These are phyloP conservation scores for Lepidurus packardi DNA, from an alignment of 1,140 invertebrate species.

Conservation along the genomic window DNA sequence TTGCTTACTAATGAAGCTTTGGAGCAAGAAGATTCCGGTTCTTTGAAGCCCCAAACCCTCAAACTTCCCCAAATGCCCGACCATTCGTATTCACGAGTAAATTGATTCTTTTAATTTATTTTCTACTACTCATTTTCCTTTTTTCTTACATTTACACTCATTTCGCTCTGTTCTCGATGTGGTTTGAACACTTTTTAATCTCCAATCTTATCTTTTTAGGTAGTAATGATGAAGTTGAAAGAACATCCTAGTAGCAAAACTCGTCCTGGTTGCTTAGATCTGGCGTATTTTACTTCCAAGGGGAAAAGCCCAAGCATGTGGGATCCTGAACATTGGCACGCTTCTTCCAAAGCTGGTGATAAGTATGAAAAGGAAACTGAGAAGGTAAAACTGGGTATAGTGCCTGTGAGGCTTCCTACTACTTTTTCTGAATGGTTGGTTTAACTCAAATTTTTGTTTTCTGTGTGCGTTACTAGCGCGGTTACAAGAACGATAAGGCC, in stretches of 20 bases:
- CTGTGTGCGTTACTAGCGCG: neutral
- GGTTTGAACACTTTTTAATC: neutral
- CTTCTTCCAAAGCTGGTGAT: constrained; percentile 39
- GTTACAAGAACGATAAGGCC: constrained; percentile 5
- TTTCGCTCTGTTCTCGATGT: neutral
- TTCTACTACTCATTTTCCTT: neutral
- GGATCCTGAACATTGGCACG: constrained; percentile 58
- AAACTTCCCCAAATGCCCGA: neutral
- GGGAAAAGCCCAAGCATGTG: constrained; percentile 48
- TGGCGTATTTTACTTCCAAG: constrained; percentile 24
- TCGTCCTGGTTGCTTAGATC: constrained; percentile 24
- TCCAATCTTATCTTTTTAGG: constrained; percentile 20
- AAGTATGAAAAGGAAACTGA: constrained; percentile 34
- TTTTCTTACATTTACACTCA: neutral
- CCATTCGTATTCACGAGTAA: constrained; percentile 14
- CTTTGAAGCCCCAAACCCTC: neutral
- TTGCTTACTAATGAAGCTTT: neutral
- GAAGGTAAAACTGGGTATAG: constrained; percentile 39
- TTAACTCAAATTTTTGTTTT: constrained; percentile 42
- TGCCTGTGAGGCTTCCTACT: neutral
- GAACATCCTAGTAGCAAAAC: constrained; percentile 24
- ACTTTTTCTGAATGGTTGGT: constrained; percentile 27
- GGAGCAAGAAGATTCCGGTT: neutral
- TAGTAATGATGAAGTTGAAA: constrained; percentile 27
- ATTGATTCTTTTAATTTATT: neutral